These are phyloP conservation scores for Polymixis flavicincta DNA, from an alignment of 2,888 invertebrate genomes.

Conservation along the genomic window DNA sequence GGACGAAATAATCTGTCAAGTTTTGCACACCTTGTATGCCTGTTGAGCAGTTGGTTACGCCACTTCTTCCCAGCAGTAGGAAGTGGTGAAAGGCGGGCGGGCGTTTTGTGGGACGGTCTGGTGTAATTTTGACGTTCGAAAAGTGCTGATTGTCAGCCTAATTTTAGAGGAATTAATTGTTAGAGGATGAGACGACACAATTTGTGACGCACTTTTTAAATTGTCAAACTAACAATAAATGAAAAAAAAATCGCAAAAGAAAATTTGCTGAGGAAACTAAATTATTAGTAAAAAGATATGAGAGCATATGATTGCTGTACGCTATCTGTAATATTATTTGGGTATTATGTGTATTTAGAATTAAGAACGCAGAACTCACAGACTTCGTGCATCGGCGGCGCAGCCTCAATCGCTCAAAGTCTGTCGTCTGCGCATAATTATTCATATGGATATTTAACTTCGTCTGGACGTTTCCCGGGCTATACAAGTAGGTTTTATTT, in stretches of 20 bases:
- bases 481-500: constrained; percentile 15
- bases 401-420: background rate
- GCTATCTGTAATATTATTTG: background rate
- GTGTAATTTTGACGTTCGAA: too few species aligned
- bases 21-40: background rate
- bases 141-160: too few species aligned
- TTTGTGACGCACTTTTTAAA: background rate
- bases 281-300: background rate
- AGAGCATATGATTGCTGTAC: background rate
- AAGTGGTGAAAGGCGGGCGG: too few species aligned
- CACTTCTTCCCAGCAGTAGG: too few species aligned
- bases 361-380: background rate
- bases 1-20: background rate
- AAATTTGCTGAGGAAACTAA: background rate
- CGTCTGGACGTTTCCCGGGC: constrained; percentile 5
- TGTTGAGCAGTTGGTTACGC: too few species aligned
- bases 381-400: background rate
- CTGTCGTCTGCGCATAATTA: constrained; percentile 4
- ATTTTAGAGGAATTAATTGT: too few species aligned
- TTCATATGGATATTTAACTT: background rate
- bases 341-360: background rate
- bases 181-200: background rate
- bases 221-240: background rate
- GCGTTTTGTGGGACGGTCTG: too few species aligned
- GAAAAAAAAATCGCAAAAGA: background rate